A percentile compares a stretch with the other conserved stretches of the same genome.
Evolutionary conservation across 2,888 invertebrate species (phyloP).

Genomic region (Entomobrya multifasciata): DNA sequence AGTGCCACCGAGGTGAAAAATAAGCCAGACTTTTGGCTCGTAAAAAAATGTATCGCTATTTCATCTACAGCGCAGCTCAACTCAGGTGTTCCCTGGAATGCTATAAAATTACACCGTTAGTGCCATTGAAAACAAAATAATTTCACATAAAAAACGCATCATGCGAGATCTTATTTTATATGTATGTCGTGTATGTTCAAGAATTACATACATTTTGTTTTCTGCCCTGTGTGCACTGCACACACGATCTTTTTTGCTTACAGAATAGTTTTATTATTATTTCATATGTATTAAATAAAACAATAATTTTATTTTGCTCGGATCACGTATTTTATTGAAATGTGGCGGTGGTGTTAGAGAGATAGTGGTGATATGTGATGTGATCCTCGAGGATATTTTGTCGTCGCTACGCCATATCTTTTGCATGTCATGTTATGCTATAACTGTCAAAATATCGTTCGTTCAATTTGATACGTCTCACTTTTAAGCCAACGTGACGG

Average conservation of each 20-base stretch:
- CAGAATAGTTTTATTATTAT: constrained; percentile 10
- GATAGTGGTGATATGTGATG: not conserved
- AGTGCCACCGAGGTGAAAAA: not conserved
- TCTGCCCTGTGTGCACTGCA: too few relatives aligned
- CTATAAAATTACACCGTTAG: constrained; percentile 40
- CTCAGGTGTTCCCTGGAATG: constrained; percentile 50
- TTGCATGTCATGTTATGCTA: constrained; percentile 41
- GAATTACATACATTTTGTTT: too few relatives aligned
- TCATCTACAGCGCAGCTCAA: not conserved
- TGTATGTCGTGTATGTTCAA: too few relatives aligned
- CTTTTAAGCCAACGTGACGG: constrained; percentile 26
- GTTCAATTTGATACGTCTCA: constrained; percentile 55
- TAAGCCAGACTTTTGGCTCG: not conserved
- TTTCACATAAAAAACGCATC: not conserved
- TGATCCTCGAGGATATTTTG: constrained; percentile 18
- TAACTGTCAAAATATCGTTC: constrained; percentile 45
- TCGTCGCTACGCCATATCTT: constrained; percentile 16
- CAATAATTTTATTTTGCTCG: not conserved
- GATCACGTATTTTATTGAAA: not conserved
- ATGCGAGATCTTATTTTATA: too few relatives aligned
- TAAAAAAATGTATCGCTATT: too few relatives aligned
- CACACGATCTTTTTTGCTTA: too few relatives aligned
- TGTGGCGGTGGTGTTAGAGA: not conserved
- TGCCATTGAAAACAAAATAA: not conserved
- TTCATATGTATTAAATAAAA: constrained; percentile 1